These are phyloP conservation scores for Hanleya hanleyi DNA, from an alignment of 2,888 invertebrate genomes.

Conservation along the genomic window DNA sequence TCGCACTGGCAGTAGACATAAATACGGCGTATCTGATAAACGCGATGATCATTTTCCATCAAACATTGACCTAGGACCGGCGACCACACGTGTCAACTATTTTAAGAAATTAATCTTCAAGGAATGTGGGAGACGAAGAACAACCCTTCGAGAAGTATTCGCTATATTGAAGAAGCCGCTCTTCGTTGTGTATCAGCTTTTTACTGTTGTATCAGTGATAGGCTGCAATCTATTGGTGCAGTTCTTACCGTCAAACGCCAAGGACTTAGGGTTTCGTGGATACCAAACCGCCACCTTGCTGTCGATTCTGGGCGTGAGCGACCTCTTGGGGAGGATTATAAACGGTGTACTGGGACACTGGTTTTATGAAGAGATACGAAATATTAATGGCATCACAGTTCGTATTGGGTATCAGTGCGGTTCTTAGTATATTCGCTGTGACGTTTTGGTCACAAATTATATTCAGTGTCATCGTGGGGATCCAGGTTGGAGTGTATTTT, in stretches of 20 bases:
- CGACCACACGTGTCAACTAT: too few relatives aligned
- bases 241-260: neutral
- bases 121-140: neutral
- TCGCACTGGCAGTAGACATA: too few relatives aligned
- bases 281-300: neutral
- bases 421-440: neutral
- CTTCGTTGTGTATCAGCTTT: neutral
- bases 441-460: neutral
- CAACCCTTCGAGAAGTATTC: neutral
- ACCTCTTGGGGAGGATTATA: neutral
- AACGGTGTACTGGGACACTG: neutral
- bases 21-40: too few relatives aligned
- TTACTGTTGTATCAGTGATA: neutral
- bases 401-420: neutral
- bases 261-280: neutral
- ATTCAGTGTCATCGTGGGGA: neutral
- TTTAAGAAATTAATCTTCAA: too few relatives aligned
- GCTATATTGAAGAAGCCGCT: neutral
- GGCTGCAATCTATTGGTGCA: neutral
- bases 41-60: too few relatives aligned
- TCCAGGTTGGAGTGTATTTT: neutral
- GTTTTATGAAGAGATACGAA: neutral
- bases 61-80: too few relatives aligned
- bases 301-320: neutral
- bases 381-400: neutral